Percentiles rank a stretch among this genome's conserved stretches.
phyloP scores from a whole-genome alignment of 2,797 vertebrate species.

The Cetoscarus ocellatus region DNA sequence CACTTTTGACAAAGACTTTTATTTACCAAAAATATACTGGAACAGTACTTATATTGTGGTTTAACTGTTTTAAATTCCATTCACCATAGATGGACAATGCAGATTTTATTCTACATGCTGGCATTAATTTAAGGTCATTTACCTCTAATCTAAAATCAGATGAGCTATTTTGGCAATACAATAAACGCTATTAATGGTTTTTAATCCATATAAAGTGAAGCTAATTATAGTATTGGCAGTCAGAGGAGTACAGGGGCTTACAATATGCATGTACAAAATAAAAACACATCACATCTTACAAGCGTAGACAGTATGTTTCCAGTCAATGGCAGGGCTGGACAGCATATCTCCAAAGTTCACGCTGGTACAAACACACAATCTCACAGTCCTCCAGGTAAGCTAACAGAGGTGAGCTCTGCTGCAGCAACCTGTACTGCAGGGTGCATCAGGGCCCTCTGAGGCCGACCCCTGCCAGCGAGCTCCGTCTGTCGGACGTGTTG shows the following conservation, averaged over 20 bases:
- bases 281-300: not conserved
- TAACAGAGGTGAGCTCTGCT: conserved; percentile 34
- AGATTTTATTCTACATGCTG: no score
- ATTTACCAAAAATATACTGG: conserved; percentile 23
- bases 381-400: conserved; percentile 16
- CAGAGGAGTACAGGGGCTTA: no score
- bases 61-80: no score
- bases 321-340: not conserved
- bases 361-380: not conserved
- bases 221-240: no score
- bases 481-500: conserved; percentile 80
- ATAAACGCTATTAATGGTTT: no score
- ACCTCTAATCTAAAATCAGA: no score
- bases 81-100: no score
- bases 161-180: no score
- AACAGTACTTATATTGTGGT: not conserved
- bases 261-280: no score
- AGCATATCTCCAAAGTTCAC: conserved; percentile 7
- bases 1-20: conserved; percentile 33
- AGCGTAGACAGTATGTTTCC: not conserved
- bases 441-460: conserved; percentile 47
- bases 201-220: no score
- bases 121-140: no score
- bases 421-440: conserved; percentile 53
- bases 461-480: conserved; percentile 64